Percentiles rank a stretch among this genome's conserved stretches.
phyloP scores from a whole-genome alignment of 2,888 invertebrate genomes.

The Rotaria socialis region DNA sequence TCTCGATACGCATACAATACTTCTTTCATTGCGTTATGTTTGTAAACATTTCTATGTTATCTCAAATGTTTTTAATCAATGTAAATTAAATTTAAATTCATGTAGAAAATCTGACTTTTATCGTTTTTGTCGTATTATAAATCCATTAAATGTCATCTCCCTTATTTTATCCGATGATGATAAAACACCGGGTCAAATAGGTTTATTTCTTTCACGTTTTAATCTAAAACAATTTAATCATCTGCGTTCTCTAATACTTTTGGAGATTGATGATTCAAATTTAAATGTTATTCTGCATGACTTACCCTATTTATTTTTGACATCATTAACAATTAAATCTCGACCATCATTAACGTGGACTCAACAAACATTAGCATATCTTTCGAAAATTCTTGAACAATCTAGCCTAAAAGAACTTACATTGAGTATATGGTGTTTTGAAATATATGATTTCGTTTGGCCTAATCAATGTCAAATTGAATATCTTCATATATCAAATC shows the following conservation, averaged over 20 bases:
- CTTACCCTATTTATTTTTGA: not conserved
- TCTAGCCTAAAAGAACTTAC: not conserved
- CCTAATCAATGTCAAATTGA: not conserved
- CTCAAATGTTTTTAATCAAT: constrained; percentile 7
- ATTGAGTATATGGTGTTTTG: constrained; percentile 1
- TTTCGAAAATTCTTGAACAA: not conserved
- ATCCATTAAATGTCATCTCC: not conserved
- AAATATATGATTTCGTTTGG: constrained; percentile 9
- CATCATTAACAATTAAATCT: not conserved
- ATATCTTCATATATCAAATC: not conserved
- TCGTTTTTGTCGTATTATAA: not conserved
- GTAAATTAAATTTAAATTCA: not conserved
- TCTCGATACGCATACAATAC: not conserved
- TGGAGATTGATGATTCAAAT: not conserved
- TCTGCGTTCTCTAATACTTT: not conserved
- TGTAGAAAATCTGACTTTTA: not conserved
- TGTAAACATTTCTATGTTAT: not conserved
- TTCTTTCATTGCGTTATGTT: not conserved
- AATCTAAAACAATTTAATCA: not conserved
- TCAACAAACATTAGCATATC: not conserved
- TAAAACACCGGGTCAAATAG: not conserved
- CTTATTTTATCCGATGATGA: not conserved
- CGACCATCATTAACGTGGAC: not conserved
- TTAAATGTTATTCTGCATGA: not conserved
- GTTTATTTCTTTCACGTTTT: not conserved